A percentile compares a stretch with the other conserved stretches of the same genome.
phyloP scores from a whole-genome alignment of 64 coral and sea anemone species.

The Pachyseris speciosa region DNA sequence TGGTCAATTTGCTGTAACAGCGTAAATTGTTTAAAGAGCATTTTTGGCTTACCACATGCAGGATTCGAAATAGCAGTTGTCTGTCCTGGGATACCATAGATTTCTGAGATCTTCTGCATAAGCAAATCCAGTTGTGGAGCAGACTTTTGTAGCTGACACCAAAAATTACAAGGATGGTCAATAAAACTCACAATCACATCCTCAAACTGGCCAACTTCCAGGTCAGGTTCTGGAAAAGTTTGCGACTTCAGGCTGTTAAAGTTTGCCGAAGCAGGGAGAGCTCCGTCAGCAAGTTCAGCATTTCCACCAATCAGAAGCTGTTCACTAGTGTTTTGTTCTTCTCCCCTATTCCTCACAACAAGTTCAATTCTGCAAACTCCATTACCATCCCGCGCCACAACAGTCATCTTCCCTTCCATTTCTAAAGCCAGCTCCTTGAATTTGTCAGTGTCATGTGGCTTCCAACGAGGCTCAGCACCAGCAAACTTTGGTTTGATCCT shows the following conservation, averaged over 20 bases:
- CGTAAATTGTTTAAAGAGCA: too few relatives aligned
- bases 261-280: conserved; percentile 59
- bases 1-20: too few relatives aligned
- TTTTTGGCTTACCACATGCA: conserved; percentile 61
- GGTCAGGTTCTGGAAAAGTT: conserved; percentile 30
- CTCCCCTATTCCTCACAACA: conserved; percentile 25
- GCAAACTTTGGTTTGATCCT: conserved; percentile 68
- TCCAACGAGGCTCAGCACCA: conserved; percentile 39
- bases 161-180: conserved; percentile 72
- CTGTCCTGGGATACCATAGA: conserved; percentile 48
- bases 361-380: conserved; percentile 78
- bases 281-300: conserved; percentile 80
- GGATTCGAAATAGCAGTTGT: conserved; percentile 54
- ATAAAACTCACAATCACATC: conserved; percentile 77
- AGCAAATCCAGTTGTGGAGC: conserved; percentile 66
- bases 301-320: conserved; percentile 51
- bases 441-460: conserved; percentile 36
- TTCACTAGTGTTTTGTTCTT: conserved; percentile 74
- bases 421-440: conserved; percentile 82
- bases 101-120: conserved; percentile 71
- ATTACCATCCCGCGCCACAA: conserved; percentile 46
- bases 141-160: conserved; percentile 76
- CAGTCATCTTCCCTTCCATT: conserved; percentile 58
- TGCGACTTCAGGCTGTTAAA: conserved; percentile 62
- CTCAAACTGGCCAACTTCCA: conserved; percentile 67